Evolutionary conservation across 2,888 invertebrate genomes (phyloP).

Genomic region (Rotaria macrura): DNA sequence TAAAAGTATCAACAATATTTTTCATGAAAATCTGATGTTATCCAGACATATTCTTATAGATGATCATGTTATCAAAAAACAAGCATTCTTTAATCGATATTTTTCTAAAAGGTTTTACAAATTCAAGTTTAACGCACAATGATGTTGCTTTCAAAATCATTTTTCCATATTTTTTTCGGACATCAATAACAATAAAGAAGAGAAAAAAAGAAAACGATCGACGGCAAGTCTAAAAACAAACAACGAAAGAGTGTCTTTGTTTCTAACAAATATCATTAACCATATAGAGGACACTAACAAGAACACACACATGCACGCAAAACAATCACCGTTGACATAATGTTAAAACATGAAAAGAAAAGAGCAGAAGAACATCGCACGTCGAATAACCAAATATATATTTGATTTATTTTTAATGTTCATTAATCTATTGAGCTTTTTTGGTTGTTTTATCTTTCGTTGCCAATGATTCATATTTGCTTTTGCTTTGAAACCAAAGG

Average conservation of each 20-base stretch:
- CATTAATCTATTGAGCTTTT: neutral
- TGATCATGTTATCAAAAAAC: too few relatives aligned
- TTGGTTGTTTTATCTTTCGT: neutral
- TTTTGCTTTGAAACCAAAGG: constrained; percentile 28
- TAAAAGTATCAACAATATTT: too few relatives aligned
- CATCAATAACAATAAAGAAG: constrained; percentile 1
- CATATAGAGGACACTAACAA: neutral
- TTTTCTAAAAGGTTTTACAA: neutral
- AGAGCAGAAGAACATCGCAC: neutral
- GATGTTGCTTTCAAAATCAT: neutral
- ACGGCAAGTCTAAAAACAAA: constrained; percentile 1
- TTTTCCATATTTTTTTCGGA: neutral
- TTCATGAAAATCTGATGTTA: too few relatives aligned
- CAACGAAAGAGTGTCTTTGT: neutral
- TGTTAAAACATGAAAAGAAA: neutral
- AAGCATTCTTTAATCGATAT: too few relatives aligned
- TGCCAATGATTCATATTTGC: constrained; percentile 24
- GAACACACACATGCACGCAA: neutral
- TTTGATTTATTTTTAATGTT: neutral
- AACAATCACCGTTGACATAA: neutral
- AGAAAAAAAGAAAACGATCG: neutral
- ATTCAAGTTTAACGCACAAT: neutral
- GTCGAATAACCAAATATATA: neutral
- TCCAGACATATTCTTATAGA: too few relatives aligned
- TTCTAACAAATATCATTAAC: neutral